Percentiles rank a stretch among this genome's conserved stretches.
These are phyloP conservation scores for Stenodema calcarata DNA, from an alignment of 2,888 invertebrate genomes.

Conservation along the genomic window DNA sequence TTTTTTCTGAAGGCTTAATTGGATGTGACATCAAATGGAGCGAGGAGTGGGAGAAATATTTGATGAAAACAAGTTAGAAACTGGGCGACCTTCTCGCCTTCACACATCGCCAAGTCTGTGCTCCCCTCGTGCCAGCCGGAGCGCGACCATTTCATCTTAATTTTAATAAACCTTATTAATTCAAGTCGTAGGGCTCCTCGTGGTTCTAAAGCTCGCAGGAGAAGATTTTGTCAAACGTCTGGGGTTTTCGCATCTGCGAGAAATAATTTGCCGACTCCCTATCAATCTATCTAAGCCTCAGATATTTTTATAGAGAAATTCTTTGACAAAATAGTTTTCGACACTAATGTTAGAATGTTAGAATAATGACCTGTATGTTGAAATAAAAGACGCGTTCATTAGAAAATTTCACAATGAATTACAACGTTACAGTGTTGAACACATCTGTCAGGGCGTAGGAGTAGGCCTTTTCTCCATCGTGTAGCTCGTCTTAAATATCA, in stretches of 20 bases:
- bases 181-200: not conserved
- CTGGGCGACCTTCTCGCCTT: not conserved
- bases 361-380: too few relatives aligned
- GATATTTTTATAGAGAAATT: too few relatives aligned
- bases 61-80: not conserved
- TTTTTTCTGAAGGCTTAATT: not conserved
- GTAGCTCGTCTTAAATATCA: too few relatives aligned
- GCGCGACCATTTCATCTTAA: constrained; percentile 7
- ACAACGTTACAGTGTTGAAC: too few relatives aligned
- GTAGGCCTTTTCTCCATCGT: too few relatives aligned
- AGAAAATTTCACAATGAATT: too few relatives aligned
- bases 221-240: not conserved
- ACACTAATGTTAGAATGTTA: too few relatives aligned
- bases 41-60: not conserved
- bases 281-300: not conserved
- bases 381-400: too few relatives aligned
- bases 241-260: not conserved
- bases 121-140: not conserved
- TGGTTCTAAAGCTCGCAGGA: not conserved
- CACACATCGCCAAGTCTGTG: not conserved
- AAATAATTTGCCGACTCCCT: constrained; percentile 10
- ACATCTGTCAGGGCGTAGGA: too few relatives aligned
- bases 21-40: not conserved
- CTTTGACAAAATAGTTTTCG: too few relatives aligned
- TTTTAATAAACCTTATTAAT: constrained; percentile 37